Percentiles rank a stretch among this genome's conserved stretches.
These are phyloP conservation scores for Epiblema foenella DNA, from an alignment of 2,888 invertebrate species.

Conservation along the genomic window DNA sequence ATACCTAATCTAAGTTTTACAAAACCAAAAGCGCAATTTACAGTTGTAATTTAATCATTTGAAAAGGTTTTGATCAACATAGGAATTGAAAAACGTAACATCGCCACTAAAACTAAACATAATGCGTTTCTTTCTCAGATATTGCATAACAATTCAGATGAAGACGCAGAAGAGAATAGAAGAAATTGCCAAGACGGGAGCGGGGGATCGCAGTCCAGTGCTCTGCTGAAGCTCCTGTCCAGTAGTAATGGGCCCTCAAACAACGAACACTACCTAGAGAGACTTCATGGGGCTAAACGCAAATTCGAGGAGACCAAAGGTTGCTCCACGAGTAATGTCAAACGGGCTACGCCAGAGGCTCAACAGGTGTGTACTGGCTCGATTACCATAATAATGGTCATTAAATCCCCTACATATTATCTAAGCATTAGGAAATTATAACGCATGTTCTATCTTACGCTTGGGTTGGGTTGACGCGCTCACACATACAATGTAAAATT, in stretches of 20 bases:
- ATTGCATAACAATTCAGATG: constrained; percentile 92
- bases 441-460: no score
- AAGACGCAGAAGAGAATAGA: constrained; percentile 88
- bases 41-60: no score
- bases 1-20: no score
- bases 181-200: constrained; percentile 65
- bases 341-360: constrained; percentile 80
- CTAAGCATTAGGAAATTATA: neutral
- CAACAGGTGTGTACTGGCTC: constrained; percentile 67
- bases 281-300: constrained; percentile 66
- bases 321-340: constrained; percentile 86
- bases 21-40: no score
- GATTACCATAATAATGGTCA: no score
- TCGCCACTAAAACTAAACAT: neutral
- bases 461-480: neutral
- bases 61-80: neutral
- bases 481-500: neutral
- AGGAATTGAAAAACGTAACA: neutral
- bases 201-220: constrained; percentile 77
- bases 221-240: constrained; percentile 79
- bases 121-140: constrained; percentile 80
- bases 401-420: neutral
- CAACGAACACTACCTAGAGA: constrained; percentile 70
- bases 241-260: constrained; percentile 72
- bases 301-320: constrained; percentile 85